Base-by-base conservation (phyloP, 2,888 invertebrate genomes). In the Neocrepidodera transversa region DNA sequence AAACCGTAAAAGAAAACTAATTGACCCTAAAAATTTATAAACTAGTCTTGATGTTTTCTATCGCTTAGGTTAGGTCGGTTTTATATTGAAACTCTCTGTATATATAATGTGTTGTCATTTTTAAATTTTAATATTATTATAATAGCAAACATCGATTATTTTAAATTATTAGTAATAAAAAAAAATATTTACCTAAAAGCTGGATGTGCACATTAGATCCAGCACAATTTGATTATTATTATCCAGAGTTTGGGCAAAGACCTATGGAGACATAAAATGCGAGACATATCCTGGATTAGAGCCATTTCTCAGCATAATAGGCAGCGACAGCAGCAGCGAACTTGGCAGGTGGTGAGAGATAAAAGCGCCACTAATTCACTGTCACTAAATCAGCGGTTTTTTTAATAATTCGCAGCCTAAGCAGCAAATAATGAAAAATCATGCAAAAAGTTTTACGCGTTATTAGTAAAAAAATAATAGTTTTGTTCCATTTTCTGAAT, bases 211-310 rank as follows among this genome's bases (percentile, higher is more conserved):
- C 70, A 76, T 73, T 65, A 77, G 67, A 68, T 78, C 77, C 74
- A 76, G 71, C 68, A 78, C 76, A 72, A 78, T 69, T 70, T 72
- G 74, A 70, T 78, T 78, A 76, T 78, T 78, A 67, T 77, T 77
- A 74, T 78, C 78, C 75, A 71, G 64, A 57, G 67, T 60, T 66
- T 73, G 72, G 59, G 75, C 65, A 74, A 76, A 78, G 77, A 78
- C 77, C 78, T 79, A n/a, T n/a, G n/a, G n/a, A 77, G 72, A 70
- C 71, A 74, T 61, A 71, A 61, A 69, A 71, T 62, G 66, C 69
- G 73, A n/a, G n/a, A 70, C 64, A 74, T 58, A 54, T 62, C 63
- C 53, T 73, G 71, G 55, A 51, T 65, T 71, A 68, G 68, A 68
- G 35, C 40, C 54, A 43, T 52, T 51, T 28, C 11, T 69, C 18